A percentile compares a stretch with the other conserved stretches of the same genome.
phyloP scores from a whole-genome alignment of 2,888 invertebrate genomes.

The Mythimna albipuncta region DNA sequence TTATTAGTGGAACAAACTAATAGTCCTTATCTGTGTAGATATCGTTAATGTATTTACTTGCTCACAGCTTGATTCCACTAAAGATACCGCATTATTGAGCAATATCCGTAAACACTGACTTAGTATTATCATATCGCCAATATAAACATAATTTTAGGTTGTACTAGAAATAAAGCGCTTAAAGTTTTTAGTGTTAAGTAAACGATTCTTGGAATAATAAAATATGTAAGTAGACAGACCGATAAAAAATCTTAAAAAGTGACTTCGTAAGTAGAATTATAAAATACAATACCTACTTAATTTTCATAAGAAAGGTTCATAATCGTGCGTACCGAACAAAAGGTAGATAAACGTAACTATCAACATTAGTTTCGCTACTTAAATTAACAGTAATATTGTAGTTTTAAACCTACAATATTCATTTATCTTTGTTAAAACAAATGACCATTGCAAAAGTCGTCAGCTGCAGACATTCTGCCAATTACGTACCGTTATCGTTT shows the following conservation, averaged over 20 bases:
- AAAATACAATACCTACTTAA: background rate
- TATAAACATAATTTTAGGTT: slow-evolving; percentile 18
- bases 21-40: slow-evolving; percentile 41
- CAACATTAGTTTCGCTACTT: slow-evolving; percentile 6
- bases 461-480: background rate
- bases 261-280: background rate
- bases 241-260: background rate
- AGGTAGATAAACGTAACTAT: background rate
- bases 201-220: background rate
- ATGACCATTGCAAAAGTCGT: slow-evolving; percentile 22
- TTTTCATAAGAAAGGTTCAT: background rate
- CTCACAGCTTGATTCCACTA: slow-evolving; percentile 54
- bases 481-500: slow-evolving; percentile 24
- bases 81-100: slow-evolving; percentile 48
- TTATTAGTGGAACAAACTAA: slow-evolving; percentile 22
- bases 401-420: slow-evolving; percentile 9
- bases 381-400: slow-evolving; percentile 10
- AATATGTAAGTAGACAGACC: background rate
- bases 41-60: slow-evolving; percentile 46
- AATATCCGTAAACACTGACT: slow-evolving; percentile 48
- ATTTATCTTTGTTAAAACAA: slow-evolving; percentile 29
- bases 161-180: slow-evolving; percentile 9
- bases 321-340: background rate
- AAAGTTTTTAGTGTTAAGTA: slow-evolving; percentile 8
- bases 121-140: slow-evolving; percentile 46